Evolutionary conservation across 2,797 vertebrate species (phyloP).

Genomic region (Lacerta agilis): DNA sequence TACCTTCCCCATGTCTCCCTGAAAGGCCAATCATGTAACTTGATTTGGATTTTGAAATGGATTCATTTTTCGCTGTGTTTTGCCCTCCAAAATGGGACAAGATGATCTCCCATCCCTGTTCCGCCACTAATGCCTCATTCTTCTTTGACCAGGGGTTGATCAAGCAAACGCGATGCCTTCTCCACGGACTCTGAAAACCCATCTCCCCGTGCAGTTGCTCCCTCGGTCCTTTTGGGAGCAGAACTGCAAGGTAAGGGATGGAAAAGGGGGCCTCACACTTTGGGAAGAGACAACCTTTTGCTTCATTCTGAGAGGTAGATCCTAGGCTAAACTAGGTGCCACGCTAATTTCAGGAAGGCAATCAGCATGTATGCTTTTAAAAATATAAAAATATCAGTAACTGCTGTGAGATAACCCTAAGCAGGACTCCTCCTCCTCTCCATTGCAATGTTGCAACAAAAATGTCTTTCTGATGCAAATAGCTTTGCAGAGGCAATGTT

Average conservation of each 20-base stretch:
- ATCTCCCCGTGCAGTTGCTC: conserved; percentile 52
- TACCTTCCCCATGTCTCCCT: neutral
- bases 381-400: neutral
- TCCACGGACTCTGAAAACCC: conserved; percentile 57
- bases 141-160: conserved; percentile 49
- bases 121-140: no score
- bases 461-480: neutral
- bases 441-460: neutral
- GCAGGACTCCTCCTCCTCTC: neutral
- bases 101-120: neutral
- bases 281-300: neutral
- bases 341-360: neutral
- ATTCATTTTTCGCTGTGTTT: neutral
- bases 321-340: neutral
- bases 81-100: neutral
- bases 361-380: no score
- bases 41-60: neutral
- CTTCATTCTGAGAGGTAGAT: neutral
- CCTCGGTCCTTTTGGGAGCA: conserved; percentile 61
- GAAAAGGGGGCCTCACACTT: neutral
- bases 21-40: neutral
- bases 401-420: neutral
- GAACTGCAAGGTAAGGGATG: conserved; percentile 58
- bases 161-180: conserved; percentile 52
- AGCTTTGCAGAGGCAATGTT: neutral